Percentiles rank a stretch among this genome's conserved stretches.
Conservation (phyloP, 1,140 invertebrate genomes). For the Formica exsecta region DNA sequence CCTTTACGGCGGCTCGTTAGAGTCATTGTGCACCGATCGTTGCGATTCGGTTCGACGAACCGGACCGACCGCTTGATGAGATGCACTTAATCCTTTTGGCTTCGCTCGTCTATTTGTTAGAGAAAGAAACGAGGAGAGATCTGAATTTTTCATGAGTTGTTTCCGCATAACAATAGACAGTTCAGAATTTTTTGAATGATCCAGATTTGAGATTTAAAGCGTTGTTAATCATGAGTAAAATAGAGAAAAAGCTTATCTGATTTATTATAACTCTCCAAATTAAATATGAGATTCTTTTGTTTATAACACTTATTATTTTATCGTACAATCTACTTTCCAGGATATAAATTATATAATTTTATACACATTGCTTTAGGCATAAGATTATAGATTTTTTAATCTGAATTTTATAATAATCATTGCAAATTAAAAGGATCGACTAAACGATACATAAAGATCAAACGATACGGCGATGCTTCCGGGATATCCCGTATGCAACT, state of each 20-base stretch:
- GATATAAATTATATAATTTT: not conserved
- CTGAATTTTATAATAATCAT: not conserved
- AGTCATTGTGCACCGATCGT: conserved; percentile 78
- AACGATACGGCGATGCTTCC: conserved; percentile 15
- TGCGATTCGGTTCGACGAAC: conserved; percentile 73
- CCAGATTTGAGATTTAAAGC: not conserved
- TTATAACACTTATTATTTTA: not conserved
- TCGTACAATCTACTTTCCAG: not conserved
- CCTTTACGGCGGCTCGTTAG: conserved; percentile 74
- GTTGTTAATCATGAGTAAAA: not conserved
- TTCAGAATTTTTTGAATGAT: not conserved
- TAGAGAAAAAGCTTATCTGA: not conserved
- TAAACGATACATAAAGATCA: too few relatives aligned
- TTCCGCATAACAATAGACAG: not conserved
- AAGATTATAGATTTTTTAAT: not conserved
- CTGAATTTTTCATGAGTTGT: conserved; percentile 43
- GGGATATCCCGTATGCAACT: not conserved
- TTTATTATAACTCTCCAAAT: not conserved
- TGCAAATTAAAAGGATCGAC: not conserved
- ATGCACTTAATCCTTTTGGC: conserved; percentile 53
- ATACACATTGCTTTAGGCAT: not conserved
- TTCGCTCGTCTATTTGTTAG: conserved; percentile 42
- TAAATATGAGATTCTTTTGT: not conserved
- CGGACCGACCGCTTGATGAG: conserved; percentile 67
- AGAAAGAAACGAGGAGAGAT: conserved; percentile 1